phyloP scores from a whole-genome alignment of 2,888 invertebrate genomes.

The Phalera bucephala region DNA sequence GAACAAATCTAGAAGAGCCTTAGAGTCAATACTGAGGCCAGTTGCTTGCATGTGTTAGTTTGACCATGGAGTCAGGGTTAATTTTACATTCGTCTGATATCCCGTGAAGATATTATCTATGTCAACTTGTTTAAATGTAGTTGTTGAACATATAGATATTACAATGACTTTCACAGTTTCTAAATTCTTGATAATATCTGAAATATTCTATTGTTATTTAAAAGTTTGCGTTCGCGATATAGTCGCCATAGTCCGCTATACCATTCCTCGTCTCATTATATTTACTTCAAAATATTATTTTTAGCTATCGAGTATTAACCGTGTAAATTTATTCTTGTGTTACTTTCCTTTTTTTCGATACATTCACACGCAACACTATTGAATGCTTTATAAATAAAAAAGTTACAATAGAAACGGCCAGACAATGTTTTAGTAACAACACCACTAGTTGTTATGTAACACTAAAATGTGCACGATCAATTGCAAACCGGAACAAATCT shows the following conservation, averaged over 20 bases:
- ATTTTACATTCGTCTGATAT: constrained; percentile 46
- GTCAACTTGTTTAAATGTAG: too few species aligned
- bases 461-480: constrained; percentile 19
- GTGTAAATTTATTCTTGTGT: constrained; percentile 17
- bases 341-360: constrained; percentile 26
- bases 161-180: constrained; percentile 6
- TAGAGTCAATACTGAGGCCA: constrained; percentile 42
- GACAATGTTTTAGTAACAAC: constrained; percentile 19
- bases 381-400: constrained; percentile 20
- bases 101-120: constrained; percentile 44
- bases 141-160: constrained; percentile 3
- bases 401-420: constrained; percentile 12
- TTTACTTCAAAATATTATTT: background rate
- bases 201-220: background rate
- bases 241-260: background rate
- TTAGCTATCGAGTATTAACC: constrained; percentile 14
- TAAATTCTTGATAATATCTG: too few species aligned
- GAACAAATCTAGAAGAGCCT: constrained; percentile 59
- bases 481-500: constrained; percentile 57
- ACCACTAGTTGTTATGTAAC: constrained; percentile 25
- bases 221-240: background rate
- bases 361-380: constrained; percentile 16
- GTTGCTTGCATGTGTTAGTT: constrained; percentile 41
- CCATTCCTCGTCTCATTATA: background rate
- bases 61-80: constrained; percentile 63